Base-by-base conservation (phyloP, 2,113 vertebrate species). In the Nettapus auritus region DNA sequence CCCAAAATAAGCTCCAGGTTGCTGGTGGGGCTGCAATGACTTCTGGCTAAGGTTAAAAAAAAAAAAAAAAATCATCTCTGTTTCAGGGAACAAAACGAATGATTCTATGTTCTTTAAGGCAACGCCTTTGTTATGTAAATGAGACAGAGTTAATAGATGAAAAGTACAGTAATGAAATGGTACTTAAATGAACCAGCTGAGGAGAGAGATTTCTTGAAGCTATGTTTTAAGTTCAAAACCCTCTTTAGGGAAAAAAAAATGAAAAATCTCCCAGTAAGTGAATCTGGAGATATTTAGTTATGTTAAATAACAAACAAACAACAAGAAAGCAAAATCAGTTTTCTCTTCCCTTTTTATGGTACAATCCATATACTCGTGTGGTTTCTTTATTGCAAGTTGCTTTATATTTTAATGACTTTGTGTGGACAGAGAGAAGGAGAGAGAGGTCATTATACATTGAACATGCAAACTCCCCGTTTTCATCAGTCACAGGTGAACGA, bases 391-490 rank as follows among this genome's bases (percentile, higher is more conserved):
- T 85, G 28, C 25, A 55, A 90, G 19, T 53, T 84, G 53, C 23
- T 62, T 88, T 90, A 52, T 62, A 56, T 90, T 81, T 94, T 68
- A 82, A 71, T 94, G 29, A 73, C 55, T 93, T 82, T 66, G 31
- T 34, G 13, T 81, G 42, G 84, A 71, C 68, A 52, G 44, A 9
- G 70, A 31, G 13, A 2, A n/a, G 33, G 14, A 74, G 60, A 50
- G 48, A 23, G 48, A 60, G 4, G 57, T 90, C 67, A 38, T 85
- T 76, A 40, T 56, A n/a, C 29, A 64, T 17, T 76, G 60, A 59
- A 36, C 16, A 3, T 14, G 36, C 59, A 66, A 62, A 59, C 53
- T 79, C 44, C 69, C 50, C 67, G 56, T 78, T 82, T 89, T 62
- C 83, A 31, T 82, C 79, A 76, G 73, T 91, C 56, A 36, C 89